Base-by-base conservation (phyloP, 2,888 invertebrate species). In the Athetis lepigone region DNA sequence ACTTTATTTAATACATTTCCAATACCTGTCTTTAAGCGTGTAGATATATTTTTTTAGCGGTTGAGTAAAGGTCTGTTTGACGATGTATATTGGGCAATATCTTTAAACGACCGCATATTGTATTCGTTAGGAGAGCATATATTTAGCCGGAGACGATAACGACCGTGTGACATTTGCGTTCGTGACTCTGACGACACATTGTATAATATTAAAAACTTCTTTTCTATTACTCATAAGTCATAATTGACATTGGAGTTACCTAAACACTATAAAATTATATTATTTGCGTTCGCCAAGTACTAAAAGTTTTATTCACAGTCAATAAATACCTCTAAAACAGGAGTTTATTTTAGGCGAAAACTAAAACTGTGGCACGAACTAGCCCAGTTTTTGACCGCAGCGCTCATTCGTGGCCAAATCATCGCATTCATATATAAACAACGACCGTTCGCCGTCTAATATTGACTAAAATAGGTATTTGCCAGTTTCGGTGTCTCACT, bases 1-100 rank as follows among this genome's bases (percentile, higher is more conserved):
- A 76, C 63, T 71, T 52, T 55, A 70, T 47, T 56, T 51, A 7
- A 43, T 47, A 43, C 54, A 36, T 51, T 51, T 55, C 29, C 18
- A 23, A 16, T 33, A 49, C 25, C n/a, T 73, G 21, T 16, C 18
- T 36, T n/a, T 33, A 13, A 33, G 8, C 13, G 16, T 21, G 16
- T 70, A 33, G 33, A 4, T 29, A 52, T 49, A 52, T 47, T 40
- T 40, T 39, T 27, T 39, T n/a, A 16, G n/a, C 16, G 16, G 43
- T 21, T 18, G 40, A 33, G 4, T 11, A 36, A 42, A 59, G 18
- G 11, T 27, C 27, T 54, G n/a, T 46, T 42, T 64, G 27, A 6
- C 16, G 13, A 40, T 21, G 8, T 39, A 45, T 27, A 23, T 27
- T 33, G 2, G 8, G 46, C 18, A 39, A 21, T 45, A 37, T 33